Base-by-base conservation (phyloP, 2,888 invertebrate species). In the Xiphydria camelus region DNA sequence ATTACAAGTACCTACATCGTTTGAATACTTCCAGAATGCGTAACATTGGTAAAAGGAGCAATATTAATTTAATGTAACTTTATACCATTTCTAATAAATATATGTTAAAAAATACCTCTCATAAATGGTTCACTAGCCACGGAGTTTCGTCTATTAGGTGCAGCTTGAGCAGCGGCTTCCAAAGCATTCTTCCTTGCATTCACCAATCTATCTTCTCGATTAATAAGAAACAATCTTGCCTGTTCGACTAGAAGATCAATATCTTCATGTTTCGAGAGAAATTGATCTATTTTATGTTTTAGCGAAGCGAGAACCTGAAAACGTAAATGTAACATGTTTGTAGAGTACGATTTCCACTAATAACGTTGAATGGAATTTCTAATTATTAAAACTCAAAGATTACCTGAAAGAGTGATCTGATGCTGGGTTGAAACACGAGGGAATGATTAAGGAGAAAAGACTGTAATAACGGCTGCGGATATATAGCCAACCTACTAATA, bases 371-470 rank as follows among this genome's bases (percentile, higher is more conserved):
- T 23, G 7, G 23, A 23, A 34, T 17, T 22, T 1, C n/a, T 20
- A n/a, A 35, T 23, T n/a, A 43, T 21, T 34, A 10, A 12, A 25
- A 21, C 32, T 36, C 10, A 31, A 15, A 18, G n/a, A n/a, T 10
- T n/a, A 92, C 94, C 84, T 94, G 94, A 75, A 89, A 89, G 53
- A 96, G 81, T 3, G 93, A 94, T 70, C 91, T 90, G 69, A 95
- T 89, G 67, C 90, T 90, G 1, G 94, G 94, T 72, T 94, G 93
- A 67, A 94, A 84, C 57, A 91, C 87, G 60, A 87, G 83, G 73
- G 86, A 87, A 49, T 91, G 88, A 65, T 93, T 91, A 51, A 98
- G 81, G 33, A 98, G 80, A 70, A 95, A 86, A 2, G 94, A 89
- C 53, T 91, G 84, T 39, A 97, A 79, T 41, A 97, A 78, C 4